Evolutionary conservation across 2,888 invertebrate species (phyloP).

Genomic region (Trichogramma evanescens): DNA sequence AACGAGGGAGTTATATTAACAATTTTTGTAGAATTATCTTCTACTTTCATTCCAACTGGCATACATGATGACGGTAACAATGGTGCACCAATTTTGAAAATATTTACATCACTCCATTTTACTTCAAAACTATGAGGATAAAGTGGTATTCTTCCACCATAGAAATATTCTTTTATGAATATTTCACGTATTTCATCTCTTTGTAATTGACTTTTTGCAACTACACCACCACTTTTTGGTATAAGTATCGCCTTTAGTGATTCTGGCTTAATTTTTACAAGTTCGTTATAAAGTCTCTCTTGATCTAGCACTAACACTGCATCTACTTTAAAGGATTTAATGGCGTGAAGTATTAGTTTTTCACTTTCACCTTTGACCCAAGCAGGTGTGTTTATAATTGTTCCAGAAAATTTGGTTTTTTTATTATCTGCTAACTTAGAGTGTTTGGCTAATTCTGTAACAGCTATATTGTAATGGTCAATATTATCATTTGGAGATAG

Average conservation of each 20-base stretch:
- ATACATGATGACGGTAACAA: conserved; percentile 90
- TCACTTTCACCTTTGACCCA: conserved; percentile 93
- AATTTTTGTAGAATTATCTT: conserved; percentile 84
- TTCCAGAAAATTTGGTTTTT: conserved; percentile 79
- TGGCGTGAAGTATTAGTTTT: conserved; percentile 75
- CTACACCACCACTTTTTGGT: conserved; percentile 95
- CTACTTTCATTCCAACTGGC: conserved; percentile 90
- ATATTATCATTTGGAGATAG: conserved; percentile 68
- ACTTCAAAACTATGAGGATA: conserved; percentile 94
- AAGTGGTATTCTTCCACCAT: conserved; percentile 72
- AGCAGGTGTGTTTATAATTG: conserved; percentile 94
- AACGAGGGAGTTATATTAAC: conserved; percentile 71
- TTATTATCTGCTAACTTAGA: conserved; percentile 79
- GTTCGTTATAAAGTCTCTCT: conserved; percentile 88
- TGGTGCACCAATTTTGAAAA: conserved; percentile 91
- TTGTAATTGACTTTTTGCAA: conserved; percentile 69
- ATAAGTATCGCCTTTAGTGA: conserved; percentile 84
- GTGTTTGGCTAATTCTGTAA: conserved; percentile 77
- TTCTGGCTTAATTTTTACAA: conserved; percentile 85
- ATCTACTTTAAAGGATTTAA: conserved; percentile 91
- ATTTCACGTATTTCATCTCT: conserved; percentile 71
- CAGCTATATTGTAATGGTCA: conserved; percentile 75
- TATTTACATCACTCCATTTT: conserved; percentile 79
- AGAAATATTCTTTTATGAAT: conserved; percentile 88
- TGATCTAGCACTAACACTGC: conserved; percentile 92